phyloP scores from a whole-genome alignment of 2,113 vertebrate species.

The Callocephalon fimbriatum region DNA sequence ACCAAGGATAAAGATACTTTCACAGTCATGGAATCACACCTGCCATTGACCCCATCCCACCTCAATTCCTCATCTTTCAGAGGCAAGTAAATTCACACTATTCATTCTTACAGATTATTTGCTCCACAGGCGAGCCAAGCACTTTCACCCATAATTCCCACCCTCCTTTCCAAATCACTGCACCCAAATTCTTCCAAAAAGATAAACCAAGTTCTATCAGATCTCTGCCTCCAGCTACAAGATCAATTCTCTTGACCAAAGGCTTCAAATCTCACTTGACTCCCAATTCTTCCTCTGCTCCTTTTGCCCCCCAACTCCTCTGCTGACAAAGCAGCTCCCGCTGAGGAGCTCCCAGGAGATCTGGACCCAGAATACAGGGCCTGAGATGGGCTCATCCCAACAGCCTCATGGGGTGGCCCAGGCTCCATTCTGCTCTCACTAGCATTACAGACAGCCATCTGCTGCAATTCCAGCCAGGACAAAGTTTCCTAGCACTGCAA shows the following conservation, averaged over 20 bases:
- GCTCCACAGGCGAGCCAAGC: background rate
- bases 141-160: background rate
- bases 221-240: background rate
- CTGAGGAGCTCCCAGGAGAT: background rate
- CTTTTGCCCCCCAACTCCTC: background rate
- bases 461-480: background rate
- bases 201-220: background rate
- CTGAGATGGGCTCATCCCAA: background rate
- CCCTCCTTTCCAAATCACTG: background rate
- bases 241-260: background rate
- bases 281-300: background rate
- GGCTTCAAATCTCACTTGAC: background rate
- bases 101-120: background rate
- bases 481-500: background rate
- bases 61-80: background rate
- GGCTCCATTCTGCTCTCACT: background rate
- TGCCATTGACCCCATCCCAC: background rate
- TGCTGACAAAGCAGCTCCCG: background rate
- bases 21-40: background rate
- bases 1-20: background rate
- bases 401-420: accelerated
- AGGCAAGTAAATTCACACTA: background rate
- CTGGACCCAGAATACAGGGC: background rate
- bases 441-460: background rate
- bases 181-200: background rate